Evolutionary conservation across 1,140 invertebrate species (phyloP).

Genomic region (Eubasilissa regina): DNA sequence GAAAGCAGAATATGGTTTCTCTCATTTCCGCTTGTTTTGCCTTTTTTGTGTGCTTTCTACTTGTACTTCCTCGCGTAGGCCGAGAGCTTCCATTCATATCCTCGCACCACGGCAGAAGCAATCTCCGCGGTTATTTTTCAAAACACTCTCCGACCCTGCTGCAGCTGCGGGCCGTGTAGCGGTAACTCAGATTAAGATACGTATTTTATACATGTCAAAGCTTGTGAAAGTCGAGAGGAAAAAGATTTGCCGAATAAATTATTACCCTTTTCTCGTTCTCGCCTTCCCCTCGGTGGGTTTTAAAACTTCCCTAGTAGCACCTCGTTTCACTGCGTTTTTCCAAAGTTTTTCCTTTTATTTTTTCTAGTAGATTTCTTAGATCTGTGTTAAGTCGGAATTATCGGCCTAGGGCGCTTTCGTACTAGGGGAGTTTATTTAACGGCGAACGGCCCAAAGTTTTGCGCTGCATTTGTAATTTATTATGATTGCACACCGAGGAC

Average conservation of each 20-base stretch:
- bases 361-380: slow-evolving; percentile 55
- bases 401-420: slow-evolving; percentile 44
- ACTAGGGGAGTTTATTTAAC: slow-evolving; percentile 38
- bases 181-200: slow-evolving; percentile 63
- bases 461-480: slow-evolving; percentile 55
- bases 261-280: slow-evolving; percentile 61
- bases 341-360: slow-evolving; percentile 53
- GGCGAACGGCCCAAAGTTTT: slow-evolving; percentile 53
- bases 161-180: slow-evolving; percentile 43
- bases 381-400: slow-evolving; percentile 60
- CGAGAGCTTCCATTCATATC: slow-evolving; percentile 53
- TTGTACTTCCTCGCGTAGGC: slow-evolving; percentile 38
- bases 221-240: slow-evolving; percentile 63
- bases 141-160: slow-evolving; percentile 21
- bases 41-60: slow-evolving; percentile 42
- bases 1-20: slow-evolving; percentile 69
- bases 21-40: slow-evolving; percentile 67
- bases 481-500: slow-evolving; percentile 52
- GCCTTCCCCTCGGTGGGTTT: slow-evolving; percentile 61
- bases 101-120: slow-evolving; percentile 48
- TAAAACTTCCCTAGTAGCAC: slow-evolving; percentile 64
- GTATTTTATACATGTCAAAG: slow-evolving; percentile 67
- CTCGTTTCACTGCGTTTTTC: slow-evolving; percentile 41
- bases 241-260: slow-evolving; percentile 64
- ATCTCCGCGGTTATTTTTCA: slow-evolving; percentile 60